phyloP scores from a whole-genome alignment of 1,140 invertebrate species.

The Trachymyrmex cornetzi region DNA sequence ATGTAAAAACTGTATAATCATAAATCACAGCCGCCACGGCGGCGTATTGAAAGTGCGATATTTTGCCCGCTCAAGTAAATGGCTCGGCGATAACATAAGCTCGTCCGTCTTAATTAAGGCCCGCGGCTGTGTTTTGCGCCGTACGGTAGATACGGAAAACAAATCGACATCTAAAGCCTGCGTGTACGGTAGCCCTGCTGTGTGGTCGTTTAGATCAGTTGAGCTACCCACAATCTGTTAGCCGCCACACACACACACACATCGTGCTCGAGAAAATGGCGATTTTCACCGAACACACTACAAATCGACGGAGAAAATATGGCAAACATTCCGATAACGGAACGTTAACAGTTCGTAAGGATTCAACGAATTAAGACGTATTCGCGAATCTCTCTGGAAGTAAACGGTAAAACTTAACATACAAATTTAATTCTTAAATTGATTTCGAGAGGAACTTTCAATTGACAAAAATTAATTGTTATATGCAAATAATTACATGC shows the following conservation, averaged over 20 bases:
- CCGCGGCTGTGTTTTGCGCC: constrained; percentile 41
- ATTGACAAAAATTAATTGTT: background rate
- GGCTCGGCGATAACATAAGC: constrained; percentile 57
- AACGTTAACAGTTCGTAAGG: background rate
- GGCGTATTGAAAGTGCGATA: constrained; percentile 59
- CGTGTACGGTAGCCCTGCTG: constrained; percentile 30
- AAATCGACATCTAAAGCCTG: constrained; percentile 54
- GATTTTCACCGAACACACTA: background rate
- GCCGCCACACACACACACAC: background rate
- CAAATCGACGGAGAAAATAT: background rate
- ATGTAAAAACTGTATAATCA: constrained; percentile 68
- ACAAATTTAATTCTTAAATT: background rate
- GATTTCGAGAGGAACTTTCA: background rate
- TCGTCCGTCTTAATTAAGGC: constrained; percentile 61
- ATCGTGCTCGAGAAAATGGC: constrained; percentile 21
- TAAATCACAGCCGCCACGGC: constrained; percentile 35
- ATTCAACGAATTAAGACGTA: background rate
- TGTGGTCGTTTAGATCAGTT: constrained; percentile 52
- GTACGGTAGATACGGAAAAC: constrained; percentile 61
- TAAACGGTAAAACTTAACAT: background rate
- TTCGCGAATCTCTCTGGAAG: background rate
- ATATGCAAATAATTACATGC: background rate
- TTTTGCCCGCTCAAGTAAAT: constrained; percentile 64
- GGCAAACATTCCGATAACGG: background rate
- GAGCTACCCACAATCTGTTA: constrained; percentile 52